Percentiles rank a stretch among this genome's conserved stretches.
phyloP scores from a whole-genome alignment of 2,113 vertebrate species.

The Jaculus jaculus region DNA sequence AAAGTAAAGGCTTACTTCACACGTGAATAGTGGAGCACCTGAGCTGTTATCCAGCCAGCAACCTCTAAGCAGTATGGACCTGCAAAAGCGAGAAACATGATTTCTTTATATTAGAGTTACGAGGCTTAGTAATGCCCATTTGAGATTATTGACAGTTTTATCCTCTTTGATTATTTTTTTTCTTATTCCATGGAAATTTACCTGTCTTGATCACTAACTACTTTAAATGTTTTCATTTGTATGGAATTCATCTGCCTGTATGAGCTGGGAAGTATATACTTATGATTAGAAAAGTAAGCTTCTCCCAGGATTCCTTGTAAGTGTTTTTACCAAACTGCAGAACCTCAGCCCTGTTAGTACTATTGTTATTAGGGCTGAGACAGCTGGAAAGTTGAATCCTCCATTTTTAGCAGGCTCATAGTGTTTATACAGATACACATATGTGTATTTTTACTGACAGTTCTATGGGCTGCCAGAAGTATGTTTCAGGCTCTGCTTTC shows the following conservation, averaged over 20 bases:
- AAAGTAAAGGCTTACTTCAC: background rate
- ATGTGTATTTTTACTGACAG: background rate
- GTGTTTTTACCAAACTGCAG: background rate
- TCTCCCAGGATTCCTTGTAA: background rate
- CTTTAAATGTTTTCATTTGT: background rate
- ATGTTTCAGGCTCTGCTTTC: background rate
- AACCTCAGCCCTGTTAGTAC: background rate
- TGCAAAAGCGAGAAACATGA: background rate
- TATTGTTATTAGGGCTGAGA: background rate
- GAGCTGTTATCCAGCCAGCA: background rate
- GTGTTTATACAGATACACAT: background rate
- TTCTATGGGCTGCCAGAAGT: background rate
- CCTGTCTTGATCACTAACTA: background rate
- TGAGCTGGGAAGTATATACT: slow-evolving; percentile 6
- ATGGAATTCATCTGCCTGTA: background rate
- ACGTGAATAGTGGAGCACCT: background rate
- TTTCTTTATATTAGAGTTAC: background rate
- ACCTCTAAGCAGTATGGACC: background rate
- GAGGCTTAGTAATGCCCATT: background rate
- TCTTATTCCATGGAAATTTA: background rate
- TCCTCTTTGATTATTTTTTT: background rate
- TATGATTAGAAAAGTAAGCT: background rate
- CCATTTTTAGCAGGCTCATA: background rate
- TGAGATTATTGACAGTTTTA: background rate
- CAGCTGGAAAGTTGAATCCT: background rate